Conservation (phyloP, 2,888 invertebrate genomes). For the Platerodrilus igneus region DNA sequence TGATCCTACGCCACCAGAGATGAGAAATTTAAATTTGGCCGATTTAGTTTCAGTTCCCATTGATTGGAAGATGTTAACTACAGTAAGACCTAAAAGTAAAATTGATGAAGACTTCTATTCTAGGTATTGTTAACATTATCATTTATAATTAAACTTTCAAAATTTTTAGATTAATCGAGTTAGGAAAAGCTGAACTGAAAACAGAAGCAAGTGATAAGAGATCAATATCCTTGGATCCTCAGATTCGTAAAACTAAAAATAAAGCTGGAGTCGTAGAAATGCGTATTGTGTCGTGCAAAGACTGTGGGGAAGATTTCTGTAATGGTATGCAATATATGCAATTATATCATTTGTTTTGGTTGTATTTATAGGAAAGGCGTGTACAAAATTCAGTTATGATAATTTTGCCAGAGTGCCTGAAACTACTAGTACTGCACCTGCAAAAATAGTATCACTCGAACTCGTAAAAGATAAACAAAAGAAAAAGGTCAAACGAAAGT, state of each 20-base stretch:
- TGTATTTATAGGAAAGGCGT: conserved; percentile 51
- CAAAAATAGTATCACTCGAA: conserved; percentile 43
- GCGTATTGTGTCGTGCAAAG: conserved; percentile 66
- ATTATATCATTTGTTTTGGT: no score
- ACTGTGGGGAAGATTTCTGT: conserved; percentile 85
- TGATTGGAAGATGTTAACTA: conserved; percentile 90
- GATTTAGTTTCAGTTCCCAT: conserved; percentile 82
- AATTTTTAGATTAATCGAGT: conserved; percentile 64
- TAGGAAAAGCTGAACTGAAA: conserved; percentile 73
- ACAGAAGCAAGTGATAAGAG: conserved; percentile 68
- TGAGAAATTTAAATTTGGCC: conserved; percentile 67
- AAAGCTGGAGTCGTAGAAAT: conserved; percentile 78
- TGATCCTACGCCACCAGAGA: conserved; percentile 79
- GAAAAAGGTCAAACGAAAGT: conserved; percentile 38
- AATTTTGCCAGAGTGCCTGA: conserved; percentile 50
- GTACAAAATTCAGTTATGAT: conserved; percentile 56
- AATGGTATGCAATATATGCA: conserved; percentile 50
- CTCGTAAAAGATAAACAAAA: conserved; percentile 42
- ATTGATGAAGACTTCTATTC: conserved; percentile 85
- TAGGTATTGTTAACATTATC: conserved; percentile 47
- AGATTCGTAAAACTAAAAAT: conserved; percentile 73
- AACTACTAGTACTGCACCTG: conserved; percentile 30
- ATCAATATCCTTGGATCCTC: conserved; percentile 60
- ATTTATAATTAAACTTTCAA: not conserved
- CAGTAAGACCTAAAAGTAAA: conserved; percentile 76